phyloP scores from a whole-genome alignment of 2,113 vertebrate genomes.

The Calypte anna region DNA sequence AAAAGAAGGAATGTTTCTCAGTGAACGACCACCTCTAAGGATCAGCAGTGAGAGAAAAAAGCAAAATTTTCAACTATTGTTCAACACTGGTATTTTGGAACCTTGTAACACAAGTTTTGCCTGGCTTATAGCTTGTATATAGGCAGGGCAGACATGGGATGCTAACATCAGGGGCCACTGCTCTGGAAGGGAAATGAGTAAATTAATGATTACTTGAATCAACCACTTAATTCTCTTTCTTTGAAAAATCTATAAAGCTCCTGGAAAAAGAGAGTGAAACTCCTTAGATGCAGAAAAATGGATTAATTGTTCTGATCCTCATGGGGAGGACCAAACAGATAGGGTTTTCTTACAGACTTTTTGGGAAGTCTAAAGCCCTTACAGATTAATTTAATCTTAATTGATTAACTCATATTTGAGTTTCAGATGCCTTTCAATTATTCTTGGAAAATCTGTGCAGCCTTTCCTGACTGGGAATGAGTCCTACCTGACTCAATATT shows the following conservation, averaged over 20 bases:
- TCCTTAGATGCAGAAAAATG: neutral
- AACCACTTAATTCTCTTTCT: neutral
- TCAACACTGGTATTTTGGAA: neutral
- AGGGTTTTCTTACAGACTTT: neutral
- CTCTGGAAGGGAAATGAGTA: neutral
- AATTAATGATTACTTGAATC: neutral
- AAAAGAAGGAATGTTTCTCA: neutral
- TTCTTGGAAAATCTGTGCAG: neutral
- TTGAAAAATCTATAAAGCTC: neutral
- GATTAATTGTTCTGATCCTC: neutral
- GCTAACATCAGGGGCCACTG: neutral
- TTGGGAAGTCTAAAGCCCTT: neutral
- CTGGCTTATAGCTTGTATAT: accelerated
- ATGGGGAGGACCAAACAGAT: neutral
- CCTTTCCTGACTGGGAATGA: neutral
- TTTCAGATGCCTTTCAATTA: neutral
- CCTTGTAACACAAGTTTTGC: accelerated
- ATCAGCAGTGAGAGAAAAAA: neutral
- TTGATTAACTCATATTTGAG: neutral
- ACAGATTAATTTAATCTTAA: neutral
- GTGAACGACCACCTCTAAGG: neutral
- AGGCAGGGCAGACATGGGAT: neutral
- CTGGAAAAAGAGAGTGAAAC: neutral
- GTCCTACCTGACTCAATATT: neutral
- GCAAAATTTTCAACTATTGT: neutral